phyloP scores from a whole-genome alignment of 2,113 vertebrate genomes.

The Pteruthius melanotis region DNA sequence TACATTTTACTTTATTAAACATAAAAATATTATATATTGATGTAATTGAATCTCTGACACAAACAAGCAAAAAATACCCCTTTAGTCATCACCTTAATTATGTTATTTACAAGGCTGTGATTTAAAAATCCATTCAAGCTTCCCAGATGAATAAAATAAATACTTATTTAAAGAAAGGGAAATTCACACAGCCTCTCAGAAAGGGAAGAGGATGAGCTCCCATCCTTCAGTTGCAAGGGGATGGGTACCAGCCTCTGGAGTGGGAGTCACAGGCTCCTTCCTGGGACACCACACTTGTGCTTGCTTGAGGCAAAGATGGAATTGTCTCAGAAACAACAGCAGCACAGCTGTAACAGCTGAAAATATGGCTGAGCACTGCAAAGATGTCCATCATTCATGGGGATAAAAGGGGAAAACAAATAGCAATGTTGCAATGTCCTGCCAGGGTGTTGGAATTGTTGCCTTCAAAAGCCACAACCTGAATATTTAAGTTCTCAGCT shows the following conservation, averaged over 20 bases:
- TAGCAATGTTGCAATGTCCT: neutral
- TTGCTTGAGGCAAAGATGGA: neutral
- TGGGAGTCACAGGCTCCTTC: neutral
- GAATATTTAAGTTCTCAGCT: neutral
- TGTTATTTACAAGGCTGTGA: neutral
- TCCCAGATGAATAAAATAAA: neutral
- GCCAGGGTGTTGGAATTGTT: neutral
- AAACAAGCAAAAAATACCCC: neutral
- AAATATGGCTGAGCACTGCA: neutral
- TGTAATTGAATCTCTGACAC: neutral
- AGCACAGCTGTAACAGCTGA: neutral
- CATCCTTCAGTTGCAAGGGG: neutral
- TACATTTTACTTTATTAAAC: neutral
- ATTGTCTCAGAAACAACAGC: neutral
- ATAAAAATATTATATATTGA: neutral
- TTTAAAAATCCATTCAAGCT: neutral
- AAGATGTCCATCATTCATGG: neutral
- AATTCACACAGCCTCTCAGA: neutral
- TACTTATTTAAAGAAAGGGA: neutral
- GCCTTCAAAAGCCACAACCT: neutral
- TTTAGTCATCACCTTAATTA: neutral
- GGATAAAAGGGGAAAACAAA: neutral
- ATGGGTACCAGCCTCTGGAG: neutral
- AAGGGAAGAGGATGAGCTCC: neutral
- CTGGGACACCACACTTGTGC: neutral